Base-by-base conservation (phyloP, 2,888 invertebrate genomes). In the Hanleya hanleyi region DNA sequence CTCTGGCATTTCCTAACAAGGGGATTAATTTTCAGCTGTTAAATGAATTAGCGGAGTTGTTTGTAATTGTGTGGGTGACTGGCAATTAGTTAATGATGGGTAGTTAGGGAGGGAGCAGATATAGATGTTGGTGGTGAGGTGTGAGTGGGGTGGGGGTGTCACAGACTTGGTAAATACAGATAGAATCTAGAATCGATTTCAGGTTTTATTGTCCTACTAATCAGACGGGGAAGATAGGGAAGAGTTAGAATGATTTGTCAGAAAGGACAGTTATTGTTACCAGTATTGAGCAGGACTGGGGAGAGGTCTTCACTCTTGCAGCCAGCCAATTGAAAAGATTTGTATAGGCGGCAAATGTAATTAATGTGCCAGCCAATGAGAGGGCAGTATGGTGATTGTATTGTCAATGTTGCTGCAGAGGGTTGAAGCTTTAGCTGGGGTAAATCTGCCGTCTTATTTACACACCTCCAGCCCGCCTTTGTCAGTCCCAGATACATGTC, bases 291-390 rank as follows among this genome's bases (percentile, higher is more conserved):
- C 18, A 57, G 29, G 57, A n/a, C n/a, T 57, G 57, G 57, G 57
- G 26, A 57, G 22, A 22, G 29, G 29, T 22, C 57, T 32, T 26
- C 12, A 15, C 57, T 57, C 15, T 15, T 32, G 26, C 57, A 57
- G 57, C 57, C 12, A 32, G 57, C 18, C 22, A 4, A 57, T 18
- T 4, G 57, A 57, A 57, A 22, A 57, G 57, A 57, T 57, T 57
- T 57, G 57, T 57, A 57, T 57, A 57, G 57, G 57, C 57, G 29
- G 57, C 57, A 57, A 57, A 57, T 57, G 57, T 57, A 57, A 57
- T 57, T 57, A 57, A 57, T 57, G 32, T 9, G 7, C 15, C 12
- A 57, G 57, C 57, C 57, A 57, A 57, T 57, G 32, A 29, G 57
- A 57, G 9, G 9, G 22, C 22, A 26, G 57, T 2, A 29, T 57